A percentile compares a stretch with the other conserved stretches of the same genome.
Evolutionary conservation across 2,888 invertebrate genomes (phyloP).

Genomic region (Villa cingulata): DNA sequence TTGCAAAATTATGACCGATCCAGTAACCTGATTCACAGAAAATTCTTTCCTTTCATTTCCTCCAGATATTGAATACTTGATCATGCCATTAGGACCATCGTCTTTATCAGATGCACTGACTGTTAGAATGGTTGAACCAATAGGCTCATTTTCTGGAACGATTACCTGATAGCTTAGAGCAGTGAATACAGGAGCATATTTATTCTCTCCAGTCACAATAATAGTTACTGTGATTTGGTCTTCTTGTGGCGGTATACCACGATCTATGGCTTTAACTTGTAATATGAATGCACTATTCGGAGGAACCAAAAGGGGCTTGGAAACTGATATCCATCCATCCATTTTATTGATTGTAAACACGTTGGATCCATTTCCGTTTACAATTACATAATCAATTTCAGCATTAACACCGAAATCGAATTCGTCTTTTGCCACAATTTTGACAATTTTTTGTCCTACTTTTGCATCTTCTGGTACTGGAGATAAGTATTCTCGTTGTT

Average conservation of each 20-base stretch:
- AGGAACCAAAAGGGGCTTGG: conserved; percentile 37
- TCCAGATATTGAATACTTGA: conserved; percentile 68
- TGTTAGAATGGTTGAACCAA: conserved; percentile 71
- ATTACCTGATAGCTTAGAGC: conserved; percentile 77
- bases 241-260: conserved; percentile 73
- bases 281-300: conserved; percentile 53
- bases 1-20: conserved; percentile 65
- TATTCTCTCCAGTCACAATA: conserved; percentile 75
- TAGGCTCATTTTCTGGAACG: conserved; percentile 80
- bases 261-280: conserved; percentile 64
- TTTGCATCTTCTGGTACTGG: conserved; percentile 68
- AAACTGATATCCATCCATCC: conserved; percentile 71
- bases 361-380: conserved; percentile 62
- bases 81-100: conserved; percentile 77
- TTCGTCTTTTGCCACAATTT: conserved; percentile 59
- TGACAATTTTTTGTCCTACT: conserved; percentile 56
- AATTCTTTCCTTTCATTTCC: conserved; percentile 75
- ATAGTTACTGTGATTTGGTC: conserved; percentile 61
- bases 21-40: conserved; percentile 58
- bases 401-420: conserved; percentile 80
- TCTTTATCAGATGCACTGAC: conserved; percentile 77
- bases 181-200: conserved; percentile 65
- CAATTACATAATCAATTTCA: conserved; percentile 64
- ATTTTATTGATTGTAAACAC: conserved; percentile 58
- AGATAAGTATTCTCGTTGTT: conserved; percentile 55